Evolutionary conservation across 1,140 invertebrate genomes (phyloP).

Genomic region (Drosophila sucinea): DNA sequence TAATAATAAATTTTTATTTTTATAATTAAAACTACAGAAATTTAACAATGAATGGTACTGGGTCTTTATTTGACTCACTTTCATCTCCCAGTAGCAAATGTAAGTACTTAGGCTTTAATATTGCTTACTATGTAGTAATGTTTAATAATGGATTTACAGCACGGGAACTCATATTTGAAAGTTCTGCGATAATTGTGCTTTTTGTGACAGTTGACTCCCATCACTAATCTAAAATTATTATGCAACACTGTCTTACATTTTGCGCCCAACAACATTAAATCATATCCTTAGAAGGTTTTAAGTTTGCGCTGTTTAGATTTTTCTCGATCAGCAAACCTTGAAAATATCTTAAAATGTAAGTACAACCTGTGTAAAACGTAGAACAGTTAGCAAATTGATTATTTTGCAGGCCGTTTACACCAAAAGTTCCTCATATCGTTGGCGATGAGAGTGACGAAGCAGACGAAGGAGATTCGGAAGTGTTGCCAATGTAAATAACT

Average conservation of each 20-base stretch:
- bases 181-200: too few relatives aligned
- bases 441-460: conserved; percentile 45
- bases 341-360: conserved; percentile 2
- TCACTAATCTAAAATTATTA: neutral
- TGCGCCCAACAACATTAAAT: neutral
- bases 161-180: too few relatives aligned
- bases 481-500: neutral
- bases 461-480: neutral
- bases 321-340: neutral
- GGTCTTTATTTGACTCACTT: too few relatives aligned
- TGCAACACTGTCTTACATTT: neutral
- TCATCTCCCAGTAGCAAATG: too few relatives aligned
- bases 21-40: too few relatives aligned
- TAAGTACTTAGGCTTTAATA: too few relatives aligned
- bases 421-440: conserved; percentile 47
- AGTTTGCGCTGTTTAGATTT: neutral
- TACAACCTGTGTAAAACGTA: neutral
- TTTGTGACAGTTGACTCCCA: neutral
- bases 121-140: too few relatives aligned
- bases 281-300: neutral
- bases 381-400: neutral
- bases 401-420: conserved; percentile 33
- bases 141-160: too few relatives aligned
- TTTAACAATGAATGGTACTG: too few relatives aligned
- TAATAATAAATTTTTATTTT: too few relatives aligned